Base-by-base conservation (phyloP, 2,888 invertebrate genomes). In the Dicycla oo region DNA sequence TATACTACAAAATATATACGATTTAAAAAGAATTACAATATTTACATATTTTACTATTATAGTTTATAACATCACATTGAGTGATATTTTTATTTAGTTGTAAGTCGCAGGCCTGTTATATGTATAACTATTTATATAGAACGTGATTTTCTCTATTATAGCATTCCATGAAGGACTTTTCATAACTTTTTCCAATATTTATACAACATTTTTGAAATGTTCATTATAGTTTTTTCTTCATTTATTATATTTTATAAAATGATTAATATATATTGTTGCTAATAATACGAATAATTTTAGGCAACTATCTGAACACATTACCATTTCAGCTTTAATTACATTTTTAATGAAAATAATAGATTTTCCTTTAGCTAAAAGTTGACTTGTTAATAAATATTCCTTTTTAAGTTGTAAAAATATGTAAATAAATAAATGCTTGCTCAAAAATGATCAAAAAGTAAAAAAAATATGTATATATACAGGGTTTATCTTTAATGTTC, bases 271-370 rank as follows among this genome's bases (percentile, higher is more conserved):
- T 26, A 51, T 58, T 20, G 78, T 83, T 81, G 81, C 78, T 69
- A 38, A 43, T 70, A 53, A 53, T 57, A 67, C 40, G 73, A 51
- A 11, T 26, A 38, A 61, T 64, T 62, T 69, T 47, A 70, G 60
- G 67, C 73, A 73, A 75, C 64, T 73, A 68, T 83, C 73, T 82
- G 82, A 89, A 90, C 85, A 89, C 87, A 91, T 91, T 92, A 92
- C 92, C 92, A 92, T 87, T 83, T 85, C 88, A 92, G 92, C 92
- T 92, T 92, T 92, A 92, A 92, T 89, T 87, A 84, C 60, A 73
- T 84, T 76, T 68, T 77, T 73, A 81, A 82, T 83, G 72, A 81
- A 62, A 73, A 70, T 63, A 38, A 53, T 64, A 71, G 54, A 71
- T 73, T 78, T 79, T 80, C 49, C 61, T 73, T 78, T 81, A 81